These are phyloP conservation scores for Glossosoma conforme DNA, from an alignment of 1,140 invertebrate genomes.

Conservation along the genomic window DNA sequence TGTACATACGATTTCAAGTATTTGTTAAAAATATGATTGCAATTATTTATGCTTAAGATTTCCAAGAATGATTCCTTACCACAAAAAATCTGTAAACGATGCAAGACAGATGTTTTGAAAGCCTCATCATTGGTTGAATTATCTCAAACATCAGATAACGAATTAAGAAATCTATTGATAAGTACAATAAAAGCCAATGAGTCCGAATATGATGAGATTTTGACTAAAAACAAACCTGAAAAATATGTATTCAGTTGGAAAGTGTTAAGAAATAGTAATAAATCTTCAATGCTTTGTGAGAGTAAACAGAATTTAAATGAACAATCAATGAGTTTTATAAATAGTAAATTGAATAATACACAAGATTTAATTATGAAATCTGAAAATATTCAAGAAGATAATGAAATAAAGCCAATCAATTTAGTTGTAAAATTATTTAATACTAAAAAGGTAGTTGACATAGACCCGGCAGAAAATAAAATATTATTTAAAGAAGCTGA, in stretches of 20 bases:
- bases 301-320: background rate
- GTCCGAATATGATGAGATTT: background rate
- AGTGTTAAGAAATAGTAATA: background rate
- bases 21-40: too few relatives aligned
- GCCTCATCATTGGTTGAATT: conserved; percentile 1
- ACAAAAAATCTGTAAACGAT: conserved; percentile 10
- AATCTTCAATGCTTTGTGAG: background rate
- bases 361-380: too few relatives aligned
- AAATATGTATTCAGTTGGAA: background rate
- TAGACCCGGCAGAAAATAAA: too few relatives aligned
- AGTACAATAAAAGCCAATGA: background rate
- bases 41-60: too few relatives aligned
- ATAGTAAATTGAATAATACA: background rate
- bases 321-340: background rate
- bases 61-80: conserved; percentile 7
- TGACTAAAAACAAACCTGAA: background rate
- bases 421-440: too few relatives aligned
- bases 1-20: too few relatives aligned
- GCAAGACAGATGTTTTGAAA: background rate
- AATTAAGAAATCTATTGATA: background rate
- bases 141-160: conserved; percentile 7
- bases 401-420: too few relatives aligned
- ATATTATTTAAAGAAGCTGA: too few relatives aligned
- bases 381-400: too few relatives aligned
- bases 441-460: too few relatives aligned